These are phyloP conservation scores for Grantiella picta DNA, from an alignment of 2,113 vertebrate genomes.

Conservation along the genomic window DNA sequence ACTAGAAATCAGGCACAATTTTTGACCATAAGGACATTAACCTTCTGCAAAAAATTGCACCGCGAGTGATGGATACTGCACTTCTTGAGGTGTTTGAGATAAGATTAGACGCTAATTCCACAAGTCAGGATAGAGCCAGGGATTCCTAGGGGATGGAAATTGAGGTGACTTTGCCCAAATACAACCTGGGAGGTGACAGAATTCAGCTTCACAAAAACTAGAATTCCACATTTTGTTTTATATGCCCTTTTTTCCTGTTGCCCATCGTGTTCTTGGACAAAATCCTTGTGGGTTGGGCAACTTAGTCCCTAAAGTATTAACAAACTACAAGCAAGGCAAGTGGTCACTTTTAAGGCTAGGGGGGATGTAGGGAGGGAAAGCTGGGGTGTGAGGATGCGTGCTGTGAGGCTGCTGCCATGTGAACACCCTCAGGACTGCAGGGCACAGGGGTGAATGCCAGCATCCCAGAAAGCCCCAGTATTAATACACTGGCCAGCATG, in stretches of 20 bases:
- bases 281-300: accelerated
- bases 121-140: not conserved
- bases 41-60: not conserved
- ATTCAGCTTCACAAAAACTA: not conserved
- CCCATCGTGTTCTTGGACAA: not conserved
- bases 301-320: not conserved
- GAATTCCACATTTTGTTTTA: not conserved
- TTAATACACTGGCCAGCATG: not conserved
- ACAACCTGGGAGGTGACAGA: not conserved
- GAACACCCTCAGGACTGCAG: not conserved
- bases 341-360: not conserved
- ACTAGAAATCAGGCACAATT: not conserved
- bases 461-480: no score
- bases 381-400: not conserved
- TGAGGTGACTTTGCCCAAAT: not conserved
- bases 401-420: not conserved
- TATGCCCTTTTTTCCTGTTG: not conserved
- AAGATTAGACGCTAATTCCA: not conserved
- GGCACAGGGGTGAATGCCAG: accelerated
- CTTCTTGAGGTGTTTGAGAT: not conserved
- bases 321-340: not conserved
- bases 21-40: not conserved
- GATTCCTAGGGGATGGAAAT: not conserved
- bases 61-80: not conserved
- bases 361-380: not conserved